A percentile compares a stretch with the other conserved stretches of the same genome.
Conservation (phyloP, 2,888 invertebrate genomes). For the Drosophila rellima region DNA sequence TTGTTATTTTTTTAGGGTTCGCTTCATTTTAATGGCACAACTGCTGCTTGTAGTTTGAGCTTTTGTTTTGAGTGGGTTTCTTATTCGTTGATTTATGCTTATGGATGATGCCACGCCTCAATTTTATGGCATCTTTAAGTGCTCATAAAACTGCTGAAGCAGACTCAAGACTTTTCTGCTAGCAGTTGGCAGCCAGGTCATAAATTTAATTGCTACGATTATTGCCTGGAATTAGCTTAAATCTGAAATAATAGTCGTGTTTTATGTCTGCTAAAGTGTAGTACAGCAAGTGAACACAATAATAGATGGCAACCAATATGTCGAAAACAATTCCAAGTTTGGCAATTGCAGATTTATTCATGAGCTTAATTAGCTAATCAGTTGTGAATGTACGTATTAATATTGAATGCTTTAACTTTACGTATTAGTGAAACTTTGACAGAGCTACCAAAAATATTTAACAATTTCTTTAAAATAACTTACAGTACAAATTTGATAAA, state of each 20-base stretch:
- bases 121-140: conserved; percentile 58
- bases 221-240: conserved; percentile 60
- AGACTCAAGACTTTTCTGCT: conserved; percentile 34
- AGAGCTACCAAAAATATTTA: not conserved
- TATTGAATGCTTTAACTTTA: conserved; percentile 4
- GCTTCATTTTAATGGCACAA: conserved; percentile 54
- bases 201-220: conserved; percentile 69
- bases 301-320: conserved; percentile 15
- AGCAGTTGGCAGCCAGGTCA: conserved; percentile 33
- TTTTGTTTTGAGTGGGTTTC: conserved; percentile 8
- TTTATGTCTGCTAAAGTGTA: conserved; percentile 3
- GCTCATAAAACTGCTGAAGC: conserved; percentile 56
- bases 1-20: not conserved
- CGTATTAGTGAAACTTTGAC: not conserved
- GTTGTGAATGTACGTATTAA: not conserved
- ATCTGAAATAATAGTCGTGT: conserved; percentile 42
- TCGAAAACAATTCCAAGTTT: conserved; percentile 12
- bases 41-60: conserved; percentile 16
- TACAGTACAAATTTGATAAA: no score
- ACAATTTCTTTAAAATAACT: not conserved
- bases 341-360: conserved; percentile 13
- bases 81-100: conserved; percentile 59
- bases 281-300: not conserved
- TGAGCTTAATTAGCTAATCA: conserved; percentile 18
- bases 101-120: conserved; percentile 58